Conservation (phyloP, 1,140 invertebrate species). For the Trichonephila clavata region DNA sequence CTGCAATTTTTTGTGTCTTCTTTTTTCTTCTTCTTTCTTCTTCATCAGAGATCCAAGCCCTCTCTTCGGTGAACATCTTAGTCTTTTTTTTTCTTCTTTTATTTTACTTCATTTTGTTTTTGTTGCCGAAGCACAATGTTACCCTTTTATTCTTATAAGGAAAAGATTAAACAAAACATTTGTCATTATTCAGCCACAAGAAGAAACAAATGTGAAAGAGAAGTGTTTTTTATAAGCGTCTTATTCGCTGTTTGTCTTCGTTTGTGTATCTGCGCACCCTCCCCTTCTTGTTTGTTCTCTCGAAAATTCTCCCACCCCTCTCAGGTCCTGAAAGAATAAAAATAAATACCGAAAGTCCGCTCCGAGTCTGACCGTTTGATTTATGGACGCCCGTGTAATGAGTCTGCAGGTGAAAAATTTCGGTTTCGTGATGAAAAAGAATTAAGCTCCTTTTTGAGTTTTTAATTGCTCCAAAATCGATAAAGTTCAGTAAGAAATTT, state of each 20-base stretch:
- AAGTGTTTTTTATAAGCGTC: not conserved
- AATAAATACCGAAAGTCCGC: constrained; percentile 24
- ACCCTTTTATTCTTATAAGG: constrained; percentile 58
- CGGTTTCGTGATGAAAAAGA: constrained; percentile 49
- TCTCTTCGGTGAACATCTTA: constrained; percentile 1
- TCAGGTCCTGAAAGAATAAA: not conserved
- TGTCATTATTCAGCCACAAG: constrained; percentile 68
- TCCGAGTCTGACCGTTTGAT: not conserved
- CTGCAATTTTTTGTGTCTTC: constrained; percentile 16
- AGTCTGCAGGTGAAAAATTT: constrained; percentile 67
- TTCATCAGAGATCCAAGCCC: constrained; percentile 3
- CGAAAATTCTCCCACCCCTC: constrained; percentile 23
- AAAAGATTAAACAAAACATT: constrained; percentile 75
- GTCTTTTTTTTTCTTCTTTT: not conserved
- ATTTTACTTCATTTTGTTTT: not conserved
- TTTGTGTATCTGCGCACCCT: constrained; percentile 17
- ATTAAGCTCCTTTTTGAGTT: constrained; percentile 41
- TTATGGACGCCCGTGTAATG: constrained; percentile 56
- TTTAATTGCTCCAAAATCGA: constrained; percentile 63
- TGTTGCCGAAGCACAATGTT: constrained; percentile 43
- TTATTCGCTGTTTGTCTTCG: constrained; percentile 58
- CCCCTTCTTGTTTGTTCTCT: constrained; percentile 45
- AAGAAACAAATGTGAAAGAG: constrained; percentile 61
- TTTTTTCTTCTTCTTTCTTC: constrained; percentile 3
- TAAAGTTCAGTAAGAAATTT: constrained; percentile 42